phyloP scores from a whole-genome alignment of 2,113 vertebrate genomes.

The Dolichallabes microphthalmus region DNA sequence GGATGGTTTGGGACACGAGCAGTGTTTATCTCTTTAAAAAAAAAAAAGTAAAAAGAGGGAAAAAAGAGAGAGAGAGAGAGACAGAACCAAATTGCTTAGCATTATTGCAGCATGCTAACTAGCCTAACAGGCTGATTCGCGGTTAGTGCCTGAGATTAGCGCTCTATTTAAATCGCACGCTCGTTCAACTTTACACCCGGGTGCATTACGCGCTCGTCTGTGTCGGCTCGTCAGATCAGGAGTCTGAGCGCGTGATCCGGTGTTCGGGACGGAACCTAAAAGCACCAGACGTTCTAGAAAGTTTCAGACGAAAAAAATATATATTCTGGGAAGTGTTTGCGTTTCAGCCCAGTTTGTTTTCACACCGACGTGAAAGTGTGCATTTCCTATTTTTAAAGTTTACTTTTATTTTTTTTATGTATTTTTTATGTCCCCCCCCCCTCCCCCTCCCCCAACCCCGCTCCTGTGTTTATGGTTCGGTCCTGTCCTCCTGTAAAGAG shows the following conservation, averaged over 20 bases:
- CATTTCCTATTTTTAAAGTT: slow-evolving; percentile 27
- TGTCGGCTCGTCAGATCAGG: neutral
- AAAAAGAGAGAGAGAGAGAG: neutral
- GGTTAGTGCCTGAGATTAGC: neutral
- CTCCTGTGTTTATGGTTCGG: slow-evolving; percentile 71
- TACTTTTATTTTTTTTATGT: slow-evolving; percentile 12
- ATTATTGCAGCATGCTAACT: neutral
- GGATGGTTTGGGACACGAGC: neutral
- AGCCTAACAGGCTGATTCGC: neutral
- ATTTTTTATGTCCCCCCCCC: slow-evolving; percentile 47
- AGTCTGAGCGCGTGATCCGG: neutral
- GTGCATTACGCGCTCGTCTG: neutral
- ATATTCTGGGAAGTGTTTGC: neutral
- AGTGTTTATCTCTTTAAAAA: neutral
- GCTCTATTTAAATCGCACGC: neutral
- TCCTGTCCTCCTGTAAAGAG: slow-evolving; percentile 74
- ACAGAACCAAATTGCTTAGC: neutral
- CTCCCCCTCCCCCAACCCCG: slow-evolving; percentile 52
- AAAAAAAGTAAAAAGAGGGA: neutral
- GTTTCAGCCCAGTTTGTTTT: neutral
- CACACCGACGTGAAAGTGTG: neutral
- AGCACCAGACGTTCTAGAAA: neutral
- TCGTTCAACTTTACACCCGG: neutral
- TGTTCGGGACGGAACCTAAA: neutral
- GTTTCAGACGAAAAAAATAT: neutral